Percentiles rank a stretch among this genome's conserved stretches.
phyloP scores from a whole-genome alignment of 2,888 invertebrate genomes.

The Branchipolynoe longqiensis region DNA sequence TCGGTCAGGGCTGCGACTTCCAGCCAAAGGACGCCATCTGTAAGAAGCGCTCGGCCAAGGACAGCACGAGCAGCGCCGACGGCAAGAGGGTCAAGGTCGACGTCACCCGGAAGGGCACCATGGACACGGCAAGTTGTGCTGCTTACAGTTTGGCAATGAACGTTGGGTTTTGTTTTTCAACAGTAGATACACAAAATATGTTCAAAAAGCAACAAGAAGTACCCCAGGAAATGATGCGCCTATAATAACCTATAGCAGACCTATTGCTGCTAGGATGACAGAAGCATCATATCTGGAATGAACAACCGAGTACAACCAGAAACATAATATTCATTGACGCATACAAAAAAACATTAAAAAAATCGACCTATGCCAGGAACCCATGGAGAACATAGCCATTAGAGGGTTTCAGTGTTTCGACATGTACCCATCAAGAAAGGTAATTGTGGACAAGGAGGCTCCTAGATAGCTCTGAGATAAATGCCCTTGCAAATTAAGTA shows the following conservation, averaged over 20 bases:
- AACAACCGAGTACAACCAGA: no score
- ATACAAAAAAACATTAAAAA: background rate
- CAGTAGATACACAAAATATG: background rate
- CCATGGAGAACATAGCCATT: no score
- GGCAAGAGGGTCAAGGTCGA: slow-evolving; percentile 28
- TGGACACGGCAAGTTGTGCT: slow-evolving; percentile 29
- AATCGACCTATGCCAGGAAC: background rate
- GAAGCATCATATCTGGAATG: no score
- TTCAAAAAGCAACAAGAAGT: background rate
- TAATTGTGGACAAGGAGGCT: no score
- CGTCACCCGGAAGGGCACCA: background rate
- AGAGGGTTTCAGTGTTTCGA: background rate
- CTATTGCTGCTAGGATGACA: background rate
- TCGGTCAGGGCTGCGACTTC: slow-evolving; percentile 72
- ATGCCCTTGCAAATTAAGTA: background rate
- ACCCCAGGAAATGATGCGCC: background rate
- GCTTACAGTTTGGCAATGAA: no score
- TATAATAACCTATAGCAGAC: no score
- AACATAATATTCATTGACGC: background rate
- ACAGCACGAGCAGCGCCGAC: background rate
- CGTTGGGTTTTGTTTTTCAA: background rate
- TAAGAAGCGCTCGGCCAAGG: slow-evolving; percentile 3
- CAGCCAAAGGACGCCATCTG: slow-evolving; percentile 37
- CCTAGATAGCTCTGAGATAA: no score
- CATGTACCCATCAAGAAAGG: background rate